Percentiles rank a stretch among this genome's conserved stretches.
Conservation (phyloP, 2,888 invertebrate genomes). For the Epiblema foenella region DNA sequence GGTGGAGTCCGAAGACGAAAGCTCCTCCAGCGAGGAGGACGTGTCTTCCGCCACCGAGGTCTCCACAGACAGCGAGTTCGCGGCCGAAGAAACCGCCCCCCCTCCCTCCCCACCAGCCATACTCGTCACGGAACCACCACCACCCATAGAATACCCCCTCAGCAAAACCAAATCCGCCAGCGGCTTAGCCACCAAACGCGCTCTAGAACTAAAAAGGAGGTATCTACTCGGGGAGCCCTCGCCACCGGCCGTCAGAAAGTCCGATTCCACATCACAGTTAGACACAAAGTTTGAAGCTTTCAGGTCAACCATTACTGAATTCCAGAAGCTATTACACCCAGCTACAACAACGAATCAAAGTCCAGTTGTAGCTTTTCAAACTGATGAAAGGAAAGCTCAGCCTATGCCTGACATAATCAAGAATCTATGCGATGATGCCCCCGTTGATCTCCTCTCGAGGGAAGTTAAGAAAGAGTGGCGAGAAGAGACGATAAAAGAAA, state of each 20-base stretch:
- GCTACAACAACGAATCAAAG: constrained; percentile 75
- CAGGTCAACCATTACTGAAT: constrained; percentile 93
- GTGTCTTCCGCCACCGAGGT: constrained; percentile 96
- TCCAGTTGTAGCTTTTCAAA: constrained; percentile 63
- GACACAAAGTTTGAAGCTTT: constrained; percentile 94
- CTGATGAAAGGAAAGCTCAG: constrained; percentile 77
- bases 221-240: constrained; percentile 91
- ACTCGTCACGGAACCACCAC: constrained; percentile 89
- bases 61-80: constrained; percentile 96
- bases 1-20: constrained; percentile 82
- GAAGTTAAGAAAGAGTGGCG: constrained; percentile 70
- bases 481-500: constrained; percentile 80
- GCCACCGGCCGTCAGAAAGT: constrained; percentile 90
- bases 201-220: constrained; percentile 93
- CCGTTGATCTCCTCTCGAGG: constrained; percentile 71
- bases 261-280: constrained; percentile 92
- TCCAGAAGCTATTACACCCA: constrained; percentile 93
- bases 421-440: constrained; percentile 70
- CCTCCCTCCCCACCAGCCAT: constrained; percentile 91
- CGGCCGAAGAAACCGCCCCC: constrained; percentile 90
- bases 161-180: constrained; percentile 94
- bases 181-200: constrained; percentile 94
- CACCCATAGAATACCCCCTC: constrained; percentile 90
- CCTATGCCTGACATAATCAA: constrained; percentile 86
- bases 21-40: constrained; percentile 89